phyloP scores from a whole-genome alignment of 2,888 invertebrate genomes.

The Synergus umbraculus region DNA sequence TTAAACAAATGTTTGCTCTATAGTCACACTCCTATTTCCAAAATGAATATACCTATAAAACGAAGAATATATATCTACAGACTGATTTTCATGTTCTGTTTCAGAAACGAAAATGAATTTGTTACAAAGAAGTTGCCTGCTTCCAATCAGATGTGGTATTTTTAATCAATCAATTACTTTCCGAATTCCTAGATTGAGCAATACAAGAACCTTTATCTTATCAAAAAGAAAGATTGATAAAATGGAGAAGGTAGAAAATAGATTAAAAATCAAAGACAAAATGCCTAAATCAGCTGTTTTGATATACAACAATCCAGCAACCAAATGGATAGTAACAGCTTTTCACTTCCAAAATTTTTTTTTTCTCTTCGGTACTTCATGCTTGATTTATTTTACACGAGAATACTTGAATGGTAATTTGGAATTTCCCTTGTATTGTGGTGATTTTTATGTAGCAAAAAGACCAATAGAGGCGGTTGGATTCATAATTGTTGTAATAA shows the following conservation, averaged over 20 bases:
- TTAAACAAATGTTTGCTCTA: too few species aligned
- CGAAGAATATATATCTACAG: too few species aligned
- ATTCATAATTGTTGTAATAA: not conserved
- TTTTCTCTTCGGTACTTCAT: not conserved
- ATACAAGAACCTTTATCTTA: not conserved
- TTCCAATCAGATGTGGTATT: not conserved
- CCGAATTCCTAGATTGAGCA: not conserved
- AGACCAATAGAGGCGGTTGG: not conserved
- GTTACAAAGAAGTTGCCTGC: not conserved
- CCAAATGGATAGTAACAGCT: not conserved
- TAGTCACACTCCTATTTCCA: too few species aligned
- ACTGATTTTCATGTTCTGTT: not conserved
- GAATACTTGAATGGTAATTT: not conserved
- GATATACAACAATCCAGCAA: slow-evolving; percentile 4
- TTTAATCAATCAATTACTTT: not conserved
- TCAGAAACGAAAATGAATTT: slow-evolving; percentile 20
- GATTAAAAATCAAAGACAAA: not conserved
- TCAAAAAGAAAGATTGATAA: not conserved
- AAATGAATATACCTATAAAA: not conserved
- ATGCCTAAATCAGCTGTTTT: not conserved
- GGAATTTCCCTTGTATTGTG: not conserved
- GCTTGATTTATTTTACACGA: not conserved
- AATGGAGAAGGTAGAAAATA: not conserved
- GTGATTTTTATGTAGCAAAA: not conserved
- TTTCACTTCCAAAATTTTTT: slow-evolving; percentile 6